These are phyloP conservation scores for Orycteropus afer DNA, from an alignment of 2,113 vertebrate species.

Conservation along the genomic window DNA sequence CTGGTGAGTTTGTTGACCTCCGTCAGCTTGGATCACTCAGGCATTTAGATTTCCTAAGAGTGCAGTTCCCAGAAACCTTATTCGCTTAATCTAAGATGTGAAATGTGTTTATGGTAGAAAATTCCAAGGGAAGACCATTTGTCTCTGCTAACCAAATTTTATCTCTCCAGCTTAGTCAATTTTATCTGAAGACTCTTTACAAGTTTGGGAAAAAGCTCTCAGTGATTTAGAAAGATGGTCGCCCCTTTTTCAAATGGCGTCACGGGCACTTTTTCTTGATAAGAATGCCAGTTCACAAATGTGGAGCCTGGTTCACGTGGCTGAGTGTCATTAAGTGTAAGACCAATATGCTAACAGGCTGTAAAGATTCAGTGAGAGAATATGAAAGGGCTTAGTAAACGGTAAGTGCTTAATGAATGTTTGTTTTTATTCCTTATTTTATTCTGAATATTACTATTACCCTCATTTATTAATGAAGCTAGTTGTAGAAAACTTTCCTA, in stretches of 20 bases:
- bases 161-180: conserved; percentile 11
- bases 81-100: not conserved
- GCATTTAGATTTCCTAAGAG: not conserved
- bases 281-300: not conserved
- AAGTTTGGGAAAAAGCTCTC: not conserved
- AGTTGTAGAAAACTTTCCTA: conserved; percentile 27
- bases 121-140: conserved; percentile 44
- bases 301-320: not conserved
- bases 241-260: conserved; percentile 15
- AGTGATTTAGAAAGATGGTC: conserved; percentile 15
- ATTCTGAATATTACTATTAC: not conserved
- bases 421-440: conserved; percentile 1
- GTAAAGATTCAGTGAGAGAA: conserved; percentile 3
- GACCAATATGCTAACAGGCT: not conserved
- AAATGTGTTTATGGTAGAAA: conserved; percentile 34
- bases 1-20: not conserved
- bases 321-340: not conserved
- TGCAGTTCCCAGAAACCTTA: conserved; percentile 4
- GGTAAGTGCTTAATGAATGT: not conserved
- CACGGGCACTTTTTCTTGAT: conserved; percentile 19
- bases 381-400: not conserved
- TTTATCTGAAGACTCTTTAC: conserved; percentile 32
- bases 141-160: conserved; percentile 51
- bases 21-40: not conserved
- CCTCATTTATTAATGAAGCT: conserved; percentile 47